phyloP scores from a whole-genome alignment of 1,140 invertebrate species.

The Lepidurus arcticus region DNA sequence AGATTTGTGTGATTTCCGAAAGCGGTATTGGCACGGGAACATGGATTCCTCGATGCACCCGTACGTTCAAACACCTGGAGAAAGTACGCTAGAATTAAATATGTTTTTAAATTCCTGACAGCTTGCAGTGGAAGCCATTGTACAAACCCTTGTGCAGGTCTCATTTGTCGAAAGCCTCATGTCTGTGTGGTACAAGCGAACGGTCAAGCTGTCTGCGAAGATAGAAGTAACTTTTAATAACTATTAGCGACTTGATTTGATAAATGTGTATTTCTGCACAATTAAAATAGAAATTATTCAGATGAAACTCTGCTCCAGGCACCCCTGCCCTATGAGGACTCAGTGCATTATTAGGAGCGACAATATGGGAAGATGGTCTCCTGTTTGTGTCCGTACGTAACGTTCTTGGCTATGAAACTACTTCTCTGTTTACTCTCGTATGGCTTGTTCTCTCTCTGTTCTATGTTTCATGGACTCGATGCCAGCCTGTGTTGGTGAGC shows the following conservation, averaged over 20 bases:
- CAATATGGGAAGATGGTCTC: neutral
- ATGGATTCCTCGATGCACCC: neutral
- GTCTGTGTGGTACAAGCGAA: neutral
- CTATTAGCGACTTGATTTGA: neutral
- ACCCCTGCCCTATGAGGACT: neutral
- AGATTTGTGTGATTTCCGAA: neutral
- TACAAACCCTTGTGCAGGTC: neutral
- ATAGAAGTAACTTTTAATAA: neutral
- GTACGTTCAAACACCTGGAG: neutral
- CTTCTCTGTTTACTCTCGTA: too few relatives aligned
- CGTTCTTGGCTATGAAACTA: too few relatives aligned
- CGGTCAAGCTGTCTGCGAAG: neutral
- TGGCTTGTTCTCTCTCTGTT: too few relatives aligned
- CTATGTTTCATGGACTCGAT: neutral
- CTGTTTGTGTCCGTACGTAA: constrained; percentile 9
- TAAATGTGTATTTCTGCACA: neutral
- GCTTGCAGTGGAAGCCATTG: neutral
- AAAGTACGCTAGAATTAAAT: neutral
- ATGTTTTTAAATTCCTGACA: neutral
- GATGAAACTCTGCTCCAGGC: neutral
- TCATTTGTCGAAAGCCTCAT: neutral
- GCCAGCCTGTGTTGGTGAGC: neutral
- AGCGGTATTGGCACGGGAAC: neutral
- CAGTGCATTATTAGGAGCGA: neutral
- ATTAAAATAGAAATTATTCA: neutral